Conservation (phyloP, 1,140 invertebrate species). For the Sminthurides bifidus region DNA sequence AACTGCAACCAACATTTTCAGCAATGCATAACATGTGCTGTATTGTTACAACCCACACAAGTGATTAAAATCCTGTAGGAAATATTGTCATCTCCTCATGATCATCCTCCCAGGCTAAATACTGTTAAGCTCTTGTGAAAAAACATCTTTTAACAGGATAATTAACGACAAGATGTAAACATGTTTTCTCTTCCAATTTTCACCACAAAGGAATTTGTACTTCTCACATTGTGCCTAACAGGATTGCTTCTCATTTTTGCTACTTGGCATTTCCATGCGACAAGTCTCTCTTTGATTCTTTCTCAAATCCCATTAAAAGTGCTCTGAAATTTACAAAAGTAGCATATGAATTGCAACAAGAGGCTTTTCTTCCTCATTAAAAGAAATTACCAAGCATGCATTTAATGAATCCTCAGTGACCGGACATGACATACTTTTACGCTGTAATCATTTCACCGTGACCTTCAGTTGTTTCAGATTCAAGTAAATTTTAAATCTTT, state of each 20-base stretch:
- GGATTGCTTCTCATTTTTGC: background rate
- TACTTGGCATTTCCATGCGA: background rate
- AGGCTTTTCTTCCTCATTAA: background rate
- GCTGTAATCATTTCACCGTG: no score
- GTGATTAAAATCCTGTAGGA: background rate
- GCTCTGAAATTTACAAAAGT: background rate
- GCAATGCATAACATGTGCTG: no score
- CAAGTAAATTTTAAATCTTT: no score
- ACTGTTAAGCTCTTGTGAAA: background rate
- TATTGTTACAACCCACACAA: no score
- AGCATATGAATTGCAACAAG: constrained; percentile 1
- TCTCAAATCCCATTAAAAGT: background rate
- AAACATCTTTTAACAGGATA: constrained; percentile 3
- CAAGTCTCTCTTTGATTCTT: background rate
- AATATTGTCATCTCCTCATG: background rate
- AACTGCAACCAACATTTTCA: background rate
- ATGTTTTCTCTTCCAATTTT: constrained; percentile 1
- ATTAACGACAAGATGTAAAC: constrained; percentile 1
- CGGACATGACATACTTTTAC: no score
- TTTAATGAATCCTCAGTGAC: no score
- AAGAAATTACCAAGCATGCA: no score
- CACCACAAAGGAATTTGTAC: background rate
- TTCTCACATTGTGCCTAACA: no score
- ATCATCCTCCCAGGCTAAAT: background rate
- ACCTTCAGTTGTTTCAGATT: no score